Evolutionary conservation across 2,797 vertebrate genomes (phyloP).

Genomic region (Zenarchopterus dispar): DNA sequence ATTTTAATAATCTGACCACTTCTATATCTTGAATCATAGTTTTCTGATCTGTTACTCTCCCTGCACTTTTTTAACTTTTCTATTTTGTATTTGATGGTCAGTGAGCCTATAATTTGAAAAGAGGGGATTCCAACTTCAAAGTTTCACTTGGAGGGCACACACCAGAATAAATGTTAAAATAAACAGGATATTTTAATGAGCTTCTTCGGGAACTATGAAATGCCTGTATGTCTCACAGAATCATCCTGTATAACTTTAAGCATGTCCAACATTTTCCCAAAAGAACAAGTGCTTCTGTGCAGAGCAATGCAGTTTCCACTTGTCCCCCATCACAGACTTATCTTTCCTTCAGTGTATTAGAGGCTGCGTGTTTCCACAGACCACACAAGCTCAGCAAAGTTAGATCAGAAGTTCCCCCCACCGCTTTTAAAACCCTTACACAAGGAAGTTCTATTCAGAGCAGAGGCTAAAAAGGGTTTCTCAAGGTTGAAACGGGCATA

Average conservation of each 20-base stretch:
- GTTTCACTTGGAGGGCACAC: neutral
- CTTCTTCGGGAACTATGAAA: too few relatives aligned
- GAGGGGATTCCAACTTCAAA: slow-evolving; percentile 18
- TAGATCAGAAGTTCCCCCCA: slow-evolving; percentile 34
- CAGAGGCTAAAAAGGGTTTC: slow-evolving; percentile 35
- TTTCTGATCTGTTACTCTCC: slow-evolving; percentile 46
- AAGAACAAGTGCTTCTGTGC: slow-evolving; percentile 3
- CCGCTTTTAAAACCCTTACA: slow-evolving; percentile 45
- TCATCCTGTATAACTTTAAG: slow-evolving; percentile 12
- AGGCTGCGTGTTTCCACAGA: slow-evolving; percentile 52
- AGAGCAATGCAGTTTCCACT: slow-evolving; percentile 1
- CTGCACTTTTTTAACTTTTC: slow-evolving; percentile 43
- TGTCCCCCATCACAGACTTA: slow-evolving; percentile 35
- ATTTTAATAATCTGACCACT: slow-evolving; percentile 56
- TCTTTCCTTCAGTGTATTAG: slow-evolving; percentile 32
- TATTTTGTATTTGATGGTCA: slow-evolving; percentile 53
- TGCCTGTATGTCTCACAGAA: slow-evolving; percentile 6
- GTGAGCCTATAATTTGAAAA: slow-evolving; percentile 29
- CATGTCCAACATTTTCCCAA: slow-evolving; percentile 17
- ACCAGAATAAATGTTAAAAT: neutral
- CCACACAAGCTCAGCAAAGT: slow-evolving; percentile 58
- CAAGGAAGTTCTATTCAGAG: slow-evolving; percentile 43
- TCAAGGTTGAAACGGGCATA: slow-evolving; percentile 42
- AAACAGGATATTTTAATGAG: too few relatives aligned
- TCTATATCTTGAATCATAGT: slow-evolving; percentile 36